These are phyloP conservation scores for Limenitis camilla DNA, from an alignment of 2,888 invertebrate species.

Conservation along the genomic window DNA sequence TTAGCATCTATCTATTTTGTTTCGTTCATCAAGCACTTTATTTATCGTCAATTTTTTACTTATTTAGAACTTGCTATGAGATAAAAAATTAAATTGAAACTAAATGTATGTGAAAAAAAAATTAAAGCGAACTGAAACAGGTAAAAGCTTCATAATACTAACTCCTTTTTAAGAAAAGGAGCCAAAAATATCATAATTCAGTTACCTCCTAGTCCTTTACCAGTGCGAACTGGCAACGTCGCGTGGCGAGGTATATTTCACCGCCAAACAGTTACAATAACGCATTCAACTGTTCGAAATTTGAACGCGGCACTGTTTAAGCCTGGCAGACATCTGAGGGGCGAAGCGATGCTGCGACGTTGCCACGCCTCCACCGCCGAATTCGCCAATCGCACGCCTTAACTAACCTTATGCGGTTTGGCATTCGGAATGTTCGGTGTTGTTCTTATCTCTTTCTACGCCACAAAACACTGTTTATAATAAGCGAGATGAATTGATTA, in stretches of 20 bases:
- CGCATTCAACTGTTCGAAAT: slow-evolving; percentile 69
- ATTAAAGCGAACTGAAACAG: slow-evolving; percentile 14
- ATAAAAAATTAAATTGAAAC: background rate
- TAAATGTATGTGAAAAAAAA: background rate
- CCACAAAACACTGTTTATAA: slow-evolving; percentile 22
- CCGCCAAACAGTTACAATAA: slow-evolving; percentile 60
- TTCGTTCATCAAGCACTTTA: no score
- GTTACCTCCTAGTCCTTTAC: slow-evolving; percentile 55
- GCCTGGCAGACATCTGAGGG: slow-evolving; percentile 54
- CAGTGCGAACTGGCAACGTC: slow-evolving; percentile 57
- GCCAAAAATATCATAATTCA: slow-evolving; percentile 32
- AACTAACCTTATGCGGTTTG: slow-evolving; percentile 33
- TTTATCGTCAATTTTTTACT: no score
- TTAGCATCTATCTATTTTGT: no score
- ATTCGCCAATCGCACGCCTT: slow-evolving; percentile 43
- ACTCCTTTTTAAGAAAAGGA: slow-evolving; percentile 18
- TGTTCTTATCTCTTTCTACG: slow-evolving; percentile 31
- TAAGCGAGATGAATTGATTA: slow-evolving; percentile 33
- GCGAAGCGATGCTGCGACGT: slow-evolving; percentile 42
- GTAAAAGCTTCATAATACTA: slow-evolving; percentile 12
- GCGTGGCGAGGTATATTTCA: slow-evolving; percentile 47
- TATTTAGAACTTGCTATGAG: no score
- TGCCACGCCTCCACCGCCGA: slow-evolving; percentile 52
- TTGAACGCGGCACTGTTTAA: slow-evolving; percentile 58
- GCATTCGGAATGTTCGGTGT: slow-evolving; percentile 27